These are phyloP conservation scores for Mohoua ochrocephala DNA, from an alignment of 2,113 vertebrate genomes.

Conservation along the genomic window DNA sequence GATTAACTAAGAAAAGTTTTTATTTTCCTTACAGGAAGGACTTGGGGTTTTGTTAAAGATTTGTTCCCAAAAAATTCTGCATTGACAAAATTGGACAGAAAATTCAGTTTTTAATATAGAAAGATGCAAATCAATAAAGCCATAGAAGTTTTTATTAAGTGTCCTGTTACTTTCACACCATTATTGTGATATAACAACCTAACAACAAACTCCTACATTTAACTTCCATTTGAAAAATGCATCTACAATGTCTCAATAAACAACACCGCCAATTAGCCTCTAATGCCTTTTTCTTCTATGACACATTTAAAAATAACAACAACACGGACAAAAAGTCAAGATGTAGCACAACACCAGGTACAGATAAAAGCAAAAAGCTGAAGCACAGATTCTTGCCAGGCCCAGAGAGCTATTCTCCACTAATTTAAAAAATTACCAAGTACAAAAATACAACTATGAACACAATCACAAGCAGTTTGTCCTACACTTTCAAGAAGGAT, in stretches of 20 bases:
- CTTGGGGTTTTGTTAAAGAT: background rate
- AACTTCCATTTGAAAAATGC: background rate
- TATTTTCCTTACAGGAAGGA: background rate
- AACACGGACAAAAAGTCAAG: background rate
- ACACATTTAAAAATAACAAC: background rate
- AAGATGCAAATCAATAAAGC: background rate
- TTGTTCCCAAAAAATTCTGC: background rate
- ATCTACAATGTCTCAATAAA: background rate
- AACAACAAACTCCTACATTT: background rate
- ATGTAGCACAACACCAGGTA: background rate
- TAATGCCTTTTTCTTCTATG: background rate
- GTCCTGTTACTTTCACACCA: background rate
- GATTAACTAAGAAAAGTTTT: background rate
- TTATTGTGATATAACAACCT: background rate
- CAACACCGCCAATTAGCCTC: background rate
- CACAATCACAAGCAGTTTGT: background rate
- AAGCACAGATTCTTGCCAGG: background rate
- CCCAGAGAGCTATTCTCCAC: background rate
- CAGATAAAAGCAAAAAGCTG: background rate
- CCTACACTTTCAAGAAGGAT: background rate
- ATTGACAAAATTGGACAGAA: background rate
- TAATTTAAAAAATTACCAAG: background rate
- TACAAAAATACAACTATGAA: background rate
- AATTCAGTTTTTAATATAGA: background rate
- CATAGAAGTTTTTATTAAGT: background rate